These are phyloP conservation scores for Zoanthus gigantus DNA, from an alignment of 92 coral and sea anemone genomes.

Conservation along the genomic window DNA sequence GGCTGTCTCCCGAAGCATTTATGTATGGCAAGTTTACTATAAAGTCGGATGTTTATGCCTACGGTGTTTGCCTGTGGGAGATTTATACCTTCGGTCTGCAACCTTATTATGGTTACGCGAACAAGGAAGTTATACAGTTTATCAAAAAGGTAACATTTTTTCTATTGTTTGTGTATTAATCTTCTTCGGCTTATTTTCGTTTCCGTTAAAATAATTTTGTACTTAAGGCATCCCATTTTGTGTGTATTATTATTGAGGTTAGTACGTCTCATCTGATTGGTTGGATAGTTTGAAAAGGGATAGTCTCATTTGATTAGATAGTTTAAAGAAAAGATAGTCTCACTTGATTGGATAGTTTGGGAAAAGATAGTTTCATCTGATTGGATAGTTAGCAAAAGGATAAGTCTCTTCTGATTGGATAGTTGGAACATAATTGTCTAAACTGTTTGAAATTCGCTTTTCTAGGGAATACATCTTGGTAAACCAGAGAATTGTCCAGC, in stretches of 20 bases:
- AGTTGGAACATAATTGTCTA: background rate
- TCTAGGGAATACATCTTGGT: slow-evolving; percentile 92
- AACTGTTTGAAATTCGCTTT: background rate
- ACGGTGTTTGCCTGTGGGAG: slow-evolving; percentile 96
- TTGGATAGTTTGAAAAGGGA: no score
- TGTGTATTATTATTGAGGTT: no score
- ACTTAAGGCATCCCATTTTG: no score
- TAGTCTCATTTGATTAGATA: no score
- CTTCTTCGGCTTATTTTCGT: background rate
- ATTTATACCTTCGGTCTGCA: slow-evolving; percentile 93
- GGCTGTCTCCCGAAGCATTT: slow-evolving; percentile 98
- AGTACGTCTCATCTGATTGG: no score
- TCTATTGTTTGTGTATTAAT: background rate
- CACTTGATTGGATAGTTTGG: no score
- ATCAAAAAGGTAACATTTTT: slow-evolving; percentile 77
- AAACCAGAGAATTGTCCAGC: slow-evolving; percentile 94
- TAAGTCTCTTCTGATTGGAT: no score
- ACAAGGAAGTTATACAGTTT: slow-evolving; percentile 91
- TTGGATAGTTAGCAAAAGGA: no score
- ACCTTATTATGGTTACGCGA: slow-evolving; percentile 97
- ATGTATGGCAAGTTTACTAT: slow-evolving; percentile 94
- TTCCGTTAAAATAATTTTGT: background rate
- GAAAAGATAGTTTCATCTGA: no score
- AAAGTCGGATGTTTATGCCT: slow-evolving; percentile 97
- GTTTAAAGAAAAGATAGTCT: no score